Conservation (phyloP, 2,113 vertebrate species). For the Oplegnathus fasciatus region DNA sequence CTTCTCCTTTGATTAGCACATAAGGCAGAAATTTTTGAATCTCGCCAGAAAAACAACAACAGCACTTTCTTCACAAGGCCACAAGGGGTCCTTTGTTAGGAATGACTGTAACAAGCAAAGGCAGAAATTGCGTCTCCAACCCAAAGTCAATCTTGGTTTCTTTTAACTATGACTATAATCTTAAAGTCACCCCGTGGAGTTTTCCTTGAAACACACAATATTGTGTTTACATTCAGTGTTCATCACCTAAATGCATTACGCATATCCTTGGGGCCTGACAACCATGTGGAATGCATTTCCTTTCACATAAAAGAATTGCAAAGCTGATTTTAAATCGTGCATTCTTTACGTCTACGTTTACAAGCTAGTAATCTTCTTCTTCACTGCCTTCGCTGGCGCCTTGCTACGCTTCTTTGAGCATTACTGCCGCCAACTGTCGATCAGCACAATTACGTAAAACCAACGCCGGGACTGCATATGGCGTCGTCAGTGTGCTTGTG, state of each 20-base stretch:
- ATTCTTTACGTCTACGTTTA: too few relatives aligned
- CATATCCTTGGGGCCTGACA: neutral
- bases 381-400: neutral
- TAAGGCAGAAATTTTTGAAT: neutral
- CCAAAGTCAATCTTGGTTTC: neutral
- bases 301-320: too few relatives aligned
- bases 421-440: neutral
- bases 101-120: neutral
- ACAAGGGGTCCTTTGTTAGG: too few relatives aligned
- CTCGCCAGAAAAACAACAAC: neutral
- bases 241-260: neutral
- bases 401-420: neutral
- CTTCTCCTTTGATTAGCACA: neutral
- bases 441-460: neutral
- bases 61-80: too few relatives aligned
- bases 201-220: neutral
- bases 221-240: neutral
- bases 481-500: too few relatives aligned
- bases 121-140: neutral
- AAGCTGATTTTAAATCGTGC: too few relatives aligned
- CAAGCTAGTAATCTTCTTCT: too few relatives aligned
- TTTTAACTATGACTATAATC: neutral
- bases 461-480: neutral
- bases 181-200: too few relatives aligned
- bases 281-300: too few relatives aligned